A percentile compares a stretch with the other conserved stretches of the same genome.
These are phyloP conservation scores for Telenomus remus DNA, from an alignment of 1,140 invertebrate species.

Conservation along the genomic window DNA sequence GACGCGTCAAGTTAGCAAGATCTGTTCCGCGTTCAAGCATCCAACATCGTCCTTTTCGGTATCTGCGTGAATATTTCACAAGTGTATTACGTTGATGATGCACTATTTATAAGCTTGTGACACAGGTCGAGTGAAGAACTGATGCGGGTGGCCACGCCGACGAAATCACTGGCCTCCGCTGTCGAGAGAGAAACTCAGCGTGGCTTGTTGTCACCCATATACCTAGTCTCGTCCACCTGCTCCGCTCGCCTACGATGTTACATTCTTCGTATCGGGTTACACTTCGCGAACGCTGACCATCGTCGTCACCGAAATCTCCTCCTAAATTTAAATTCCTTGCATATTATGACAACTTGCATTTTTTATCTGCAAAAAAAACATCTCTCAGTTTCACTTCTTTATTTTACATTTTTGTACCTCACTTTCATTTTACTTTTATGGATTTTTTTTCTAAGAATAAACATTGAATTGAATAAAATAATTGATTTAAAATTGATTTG, in stretches of 20 bases:
- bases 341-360: slow-evolving; percentile 23
- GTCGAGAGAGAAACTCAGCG: slow-evolving; percentile 16
- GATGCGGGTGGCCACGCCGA: slow-evolving; percentile 69
- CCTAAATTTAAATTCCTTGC: slow-evolving; percentile 43
- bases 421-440: too few species aligned
- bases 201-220: slow-evolving; percentile 39
- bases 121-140: slow-evolving; percentile 65
- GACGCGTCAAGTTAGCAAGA: slow-evolving; percentile 56
- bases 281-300: slow-evolving; percentile 39
- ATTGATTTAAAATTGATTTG: background rate
- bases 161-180: slow-evolving; percentile 59
- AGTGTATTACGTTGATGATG: slow-evolving; percentile 71
- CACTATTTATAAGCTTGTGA: slow-evolving; percentile 74
- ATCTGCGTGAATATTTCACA: slow-evolving; percentile 69
- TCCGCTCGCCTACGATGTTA: slow-evolving; percentile 48
- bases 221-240: slow-evolving; percentile 55
- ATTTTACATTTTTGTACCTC: too few species aligned
- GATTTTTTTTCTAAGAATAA: too few species aligned
- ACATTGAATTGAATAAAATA: too few species aligned
- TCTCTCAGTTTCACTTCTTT: slow-evolving; percentile 6
- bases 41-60: slow-evolving; percentile 52
- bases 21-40: slow-evolving; percentile 68
- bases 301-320: slow-evolving; percentile 40
- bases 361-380: too few species aligned
- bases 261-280: slow-evolving; percentile 49